phyloP scores from a whole-genome alignment of 2,888 invertebrate species.

The Nezara viridula region DNA sequence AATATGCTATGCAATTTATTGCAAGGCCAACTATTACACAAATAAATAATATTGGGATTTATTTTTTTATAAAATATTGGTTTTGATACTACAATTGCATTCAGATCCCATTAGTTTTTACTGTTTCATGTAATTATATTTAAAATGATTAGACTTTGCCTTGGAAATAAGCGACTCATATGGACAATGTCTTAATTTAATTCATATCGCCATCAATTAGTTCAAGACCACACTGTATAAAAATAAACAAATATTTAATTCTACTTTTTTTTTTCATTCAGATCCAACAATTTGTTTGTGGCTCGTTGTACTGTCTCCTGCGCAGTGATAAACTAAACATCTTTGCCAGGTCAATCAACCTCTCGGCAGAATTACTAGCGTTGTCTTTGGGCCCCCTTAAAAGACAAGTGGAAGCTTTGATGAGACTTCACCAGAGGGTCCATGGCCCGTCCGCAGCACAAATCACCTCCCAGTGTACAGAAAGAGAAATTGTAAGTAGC shows the following conservation, averaged over 20 bases:
- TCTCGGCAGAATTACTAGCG: slow-evolving; percentile 8
- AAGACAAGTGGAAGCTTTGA: slow-evolving; percentile 63
- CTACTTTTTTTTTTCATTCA: slow-evolving; percentile 66
- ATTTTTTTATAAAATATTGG: too few relatives aligned
- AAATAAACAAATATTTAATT: not conserved
- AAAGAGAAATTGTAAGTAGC: slow-evolving; percentile 64
- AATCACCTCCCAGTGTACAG: slow-evolving; percentile 60
- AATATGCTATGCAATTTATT: too few relatives aligned
- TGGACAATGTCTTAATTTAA: not conserved
- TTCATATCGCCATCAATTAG: not conserved
- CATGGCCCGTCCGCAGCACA: slow-evolving; percentile 58
- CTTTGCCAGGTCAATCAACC: slow-evolving; percentile 51
- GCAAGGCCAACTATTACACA: too few relatives aligned
- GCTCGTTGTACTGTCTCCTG: slow-evolving; percentile 72
- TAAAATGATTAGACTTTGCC: too few relatives aligned
- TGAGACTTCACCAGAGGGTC: slow-evolving; percentile 64
- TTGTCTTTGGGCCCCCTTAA: not conserved
- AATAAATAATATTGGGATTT: too few relatives aligned
- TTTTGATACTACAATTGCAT: too few relatives aligned
- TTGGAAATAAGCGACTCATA: too few relatives aligned
- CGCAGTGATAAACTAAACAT: slow-evolving; percentile 68
- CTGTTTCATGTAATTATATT: too few relatives aligned
- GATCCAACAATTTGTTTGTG: slow-evolving; percentile 73
- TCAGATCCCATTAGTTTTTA: too few relatives aligned
- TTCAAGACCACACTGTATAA: not conserved